Evolutionary conservation across 1,140 invertebrate genomes (phyloP).

Genomic region (Penaeus chinensis): DNA sequence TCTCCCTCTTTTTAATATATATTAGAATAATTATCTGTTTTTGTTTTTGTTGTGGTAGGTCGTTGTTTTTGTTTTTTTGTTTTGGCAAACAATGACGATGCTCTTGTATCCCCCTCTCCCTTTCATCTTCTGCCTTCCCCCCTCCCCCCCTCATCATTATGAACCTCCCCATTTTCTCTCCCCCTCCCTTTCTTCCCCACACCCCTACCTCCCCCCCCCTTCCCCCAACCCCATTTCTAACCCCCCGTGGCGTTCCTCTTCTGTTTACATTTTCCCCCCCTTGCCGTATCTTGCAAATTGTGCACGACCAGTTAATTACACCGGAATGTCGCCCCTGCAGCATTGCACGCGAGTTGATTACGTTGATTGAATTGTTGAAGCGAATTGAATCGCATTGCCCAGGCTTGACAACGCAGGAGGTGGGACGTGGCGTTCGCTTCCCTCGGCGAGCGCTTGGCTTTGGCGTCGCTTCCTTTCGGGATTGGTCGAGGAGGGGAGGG

Average conservation of each 20-base stretch:
- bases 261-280: neutral
- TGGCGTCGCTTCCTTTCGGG: conserved; percentile 14
- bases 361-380: conserved; percentile 61
- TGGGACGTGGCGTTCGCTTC: conserved; percentile 22
- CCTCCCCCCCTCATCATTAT: neutral
- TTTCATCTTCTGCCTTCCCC: no score
- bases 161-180: neutral
- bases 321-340: conserved; percentile 58
- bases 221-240: neutral
- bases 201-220: neutral
- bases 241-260: neutral
- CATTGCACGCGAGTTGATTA: conserved; percentile 60
- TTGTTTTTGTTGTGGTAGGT: no score
- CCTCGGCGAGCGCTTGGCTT: conserved; percentile 16
- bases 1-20: no score
- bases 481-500: no score
- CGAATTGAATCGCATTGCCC: conserved; percentile 58
- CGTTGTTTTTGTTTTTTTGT: no score
- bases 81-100: no score
- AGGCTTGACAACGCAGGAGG: conserved; percentile 53
- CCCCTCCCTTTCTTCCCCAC: neutral
- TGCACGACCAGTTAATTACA: conserved; percentile 58
- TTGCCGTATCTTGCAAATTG: conserved; percentile 52
- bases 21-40: no score
- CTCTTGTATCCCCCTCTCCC: no score